Evolutionary conservation across 2,113 vertebrate genomes (phyloP), one percentile per base, ranked within the genome.

Genomic region (Cynopterus brachyotis): DNA sequence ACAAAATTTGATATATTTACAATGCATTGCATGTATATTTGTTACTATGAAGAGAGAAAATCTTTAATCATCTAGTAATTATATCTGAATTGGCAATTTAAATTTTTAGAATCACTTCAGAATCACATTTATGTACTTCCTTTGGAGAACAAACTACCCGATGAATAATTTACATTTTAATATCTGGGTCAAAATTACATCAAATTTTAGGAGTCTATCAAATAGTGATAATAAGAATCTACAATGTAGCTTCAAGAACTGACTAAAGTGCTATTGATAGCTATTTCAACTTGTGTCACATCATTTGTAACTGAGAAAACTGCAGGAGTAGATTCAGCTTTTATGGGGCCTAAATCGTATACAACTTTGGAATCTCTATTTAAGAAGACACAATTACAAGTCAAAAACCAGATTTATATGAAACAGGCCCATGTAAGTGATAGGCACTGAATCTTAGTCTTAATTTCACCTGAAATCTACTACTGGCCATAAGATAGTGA

Each of bases 111-210:
- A 79, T 83, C 28, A 62, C 42, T 89, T 92, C n/a, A 62, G 35
- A 94, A 91, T 86, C 35, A 91, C 86, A 88, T 69, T 97, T 94
- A 95, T 22, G 20, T 37, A 53, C 40, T 86, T 66, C 16, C 15
- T 70, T 94, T 72, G 19, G 57, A 93, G 1, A 87, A 9, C 16
- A 97, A 96, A 78, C 10, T 50, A 76, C 9, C 90, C 26, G n/a
- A 70, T 69, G 50, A 86, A 91, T 96, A 93, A 78, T 88, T 97
- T 69, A 32, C 9, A 96, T 93, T 94, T 94, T 91, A 91, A 96
- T 30, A 85, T 84, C 60, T 95, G 20, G 24, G 19, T 89, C 45
- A 95, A 91, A 95, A 92, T 82, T 42, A 53, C n/a, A 75, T 97
- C 17, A 47, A 79, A 89, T 91, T 94, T 82, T 95, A 96, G 57